Percentiles rank a stretch among this genome's conserved stretches.
phyloP scores from a whole-genome alignment of 2,113 vertebrate species.

The Bujurquina vittata region DNA sequence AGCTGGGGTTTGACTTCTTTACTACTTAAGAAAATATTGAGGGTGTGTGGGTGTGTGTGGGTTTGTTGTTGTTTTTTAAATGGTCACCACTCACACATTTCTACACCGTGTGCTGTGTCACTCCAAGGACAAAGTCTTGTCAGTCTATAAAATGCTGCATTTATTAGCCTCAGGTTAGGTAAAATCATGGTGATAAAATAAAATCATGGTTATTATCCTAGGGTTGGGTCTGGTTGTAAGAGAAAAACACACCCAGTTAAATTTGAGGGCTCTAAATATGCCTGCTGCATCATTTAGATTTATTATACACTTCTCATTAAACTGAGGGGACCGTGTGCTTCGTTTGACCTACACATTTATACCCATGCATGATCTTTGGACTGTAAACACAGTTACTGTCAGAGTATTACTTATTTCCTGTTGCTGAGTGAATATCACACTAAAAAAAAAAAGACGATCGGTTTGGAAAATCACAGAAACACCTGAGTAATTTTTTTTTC shows the following conservation, averaged over 20 bases:
- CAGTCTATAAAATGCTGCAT: neutral
- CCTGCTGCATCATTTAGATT: neutral
- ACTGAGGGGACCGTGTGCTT: neutral
- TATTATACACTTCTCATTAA: neutral
- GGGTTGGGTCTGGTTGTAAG: neutral
- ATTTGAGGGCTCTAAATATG: constrained; percentile 5
- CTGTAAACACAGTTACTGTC: neutral
- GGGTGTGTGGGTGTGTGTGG: neutral
- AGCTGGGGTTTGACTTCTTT: neutral
- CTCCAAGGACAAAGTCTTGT: neutral
- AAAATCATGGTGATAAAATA: too few species aligned
- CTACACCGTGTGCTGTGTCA: neutral
- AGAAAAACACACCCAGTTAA: constrained; percentile 8
- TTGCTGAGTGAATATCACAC: neutral
- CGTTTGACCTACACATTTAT: constrained; percentile 19
- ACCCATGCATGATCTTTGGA: neutral
- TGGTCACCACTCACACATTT: neutral
- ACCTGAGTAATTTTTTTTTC: neutral
- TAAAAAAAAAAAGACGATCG: neutral
- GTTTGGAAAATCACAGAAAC: neutral
- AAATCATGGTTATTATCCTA: too few species aligned
- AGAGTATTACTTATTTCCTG: neutral
- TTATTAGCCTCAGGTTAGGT: neutral
- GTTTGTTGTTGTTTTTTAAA: neutral
- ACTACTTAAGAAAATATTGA: neutral